Conservation (phyloP, 2,797 vertebrate species). For the Glyptemys insculpta region DNA sequence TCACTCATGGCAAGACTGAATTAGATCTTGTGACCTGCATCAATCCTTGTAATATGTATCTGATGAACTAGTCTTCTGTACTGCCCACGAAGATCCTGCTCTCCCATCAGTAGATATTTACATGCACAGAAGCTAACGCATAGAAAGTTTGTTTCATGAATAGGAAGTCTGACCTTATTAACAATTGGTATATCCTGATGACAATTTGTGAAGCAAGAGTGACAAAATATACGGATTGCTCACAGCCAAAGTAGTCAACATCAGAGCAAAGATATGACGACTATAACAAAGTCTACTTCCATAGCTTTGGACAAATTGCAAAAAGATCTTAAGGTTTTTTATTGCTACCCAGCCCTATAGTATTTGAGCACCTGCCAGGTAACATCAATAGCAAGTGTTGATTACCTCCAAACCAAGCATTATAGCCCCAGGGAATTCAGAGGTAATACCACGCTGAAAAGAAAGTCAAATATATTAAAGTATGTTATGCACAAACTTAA, state of each 20-base stretch:
- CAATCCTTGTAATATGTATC: neutral
- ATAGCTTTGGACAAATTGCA: neutral
- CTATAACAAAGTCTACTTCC: neutral
- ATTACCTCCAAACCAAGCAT: neutral
- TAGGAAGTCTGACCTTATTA: neutral
- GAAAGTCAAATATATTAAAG: neutral
- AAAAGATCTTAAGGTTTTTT: neutral
- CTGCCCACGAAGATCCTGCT: neutral
- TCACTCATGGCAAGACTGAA: neutral
- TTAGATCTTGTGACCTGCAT: neutral
- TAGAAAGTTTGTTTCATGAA: neutral
- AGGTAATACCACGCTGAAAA: neutral
- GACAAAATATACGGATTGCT: neutral
- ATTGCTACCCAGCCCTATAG: neutral
- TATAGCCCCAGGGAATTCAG: neutral
- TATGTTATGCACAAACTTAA: too few relatives aligned
- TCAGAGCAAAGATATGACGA: neutral
- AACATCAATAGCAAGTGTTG: neutral
- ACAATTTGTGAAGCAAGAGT: neutral
- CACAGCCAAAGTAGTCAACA: neutral
- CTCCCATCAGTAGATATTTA: neutral
- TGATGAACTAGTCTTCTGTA: neutral
- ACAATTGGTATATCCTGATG: neutral
- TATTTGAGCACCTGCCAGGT: neutral
- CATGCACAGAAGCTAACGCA: neutral